phyloP scores from a whole-genome alignment of 2,888 invertebrate species.

The Plagodis dolabraria region DNA sequence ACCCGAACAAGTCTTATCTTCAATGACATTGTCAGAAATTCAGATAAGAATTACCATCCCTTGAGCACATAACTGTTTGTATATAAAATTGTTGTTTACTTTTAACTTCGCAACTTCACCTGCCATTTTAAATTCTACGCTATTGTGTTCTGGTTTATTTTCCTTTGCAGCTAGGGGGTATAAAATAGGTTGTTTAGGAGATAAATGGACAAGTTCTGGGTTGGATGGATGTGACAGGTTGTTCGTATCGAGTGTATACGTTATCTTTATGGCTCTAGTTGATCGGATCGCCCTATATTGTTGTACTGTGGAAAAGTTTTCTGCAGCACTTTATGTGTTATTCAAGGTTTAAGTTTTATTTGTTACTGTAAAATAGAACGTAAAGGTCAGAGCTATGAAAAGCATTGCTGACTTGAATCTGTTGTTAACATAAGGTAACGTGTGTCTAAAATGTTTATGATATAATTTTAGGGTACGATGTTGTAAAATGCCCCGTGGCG shows the following conservation, averaged over 20 bases:
- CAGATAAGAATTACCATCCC: slow-evolving; percentile 1
- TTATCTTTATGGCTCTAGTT: slow-evolving; percentile 25
- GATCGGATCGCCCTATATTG: slow-evolving; percentile 20
- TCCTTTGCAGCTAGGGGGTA: slow-evolving; percentile 13
- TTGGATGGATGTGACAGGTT: slow-evolving; percentile 34
- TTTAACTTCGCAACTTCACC: not conserved
- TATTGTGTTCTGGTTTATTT: slow-evolving; percentile 16
- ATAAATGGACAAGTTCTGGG: slow-evolving; percentile 26
- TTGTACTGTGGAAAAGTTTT: not conserved
- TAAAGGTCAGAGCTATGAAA: too few relatives aligned
- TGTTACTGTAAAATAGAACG: too few relatives aligned
- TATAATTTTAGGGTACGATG: too few relatives aligned
- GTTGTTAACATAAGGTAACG: too few relatives aligned
- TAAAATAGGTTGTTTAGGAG: slow-evolving; percentile 26
- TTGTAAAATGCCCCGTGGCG: too few relatives aligned
- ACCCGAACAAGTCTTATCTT: not conserved
- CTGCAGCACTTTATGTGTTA: not conserved
- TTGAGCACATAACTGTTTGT: slow-evolving; percentile 9
- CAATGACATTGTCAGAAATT: not conserved
- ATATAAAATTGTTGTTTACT: slow-evolving; percentile 12
- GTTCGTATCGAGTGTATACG: slow-evolving; percentile 6
- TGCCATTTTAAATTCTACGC: slow-evolving; percentile 2
- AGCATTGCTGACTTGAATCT: not conserved
- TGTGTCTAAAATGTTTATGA: too few relatives aligned
- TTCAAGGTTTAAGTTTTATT: not conserved